A percentile compares a stretch with the other conserved stretches of the same genome.
phyloP scores from a whole-genome alignment of 2,797 vertebrate species.

The Gallinago nigripennis region DNA sequence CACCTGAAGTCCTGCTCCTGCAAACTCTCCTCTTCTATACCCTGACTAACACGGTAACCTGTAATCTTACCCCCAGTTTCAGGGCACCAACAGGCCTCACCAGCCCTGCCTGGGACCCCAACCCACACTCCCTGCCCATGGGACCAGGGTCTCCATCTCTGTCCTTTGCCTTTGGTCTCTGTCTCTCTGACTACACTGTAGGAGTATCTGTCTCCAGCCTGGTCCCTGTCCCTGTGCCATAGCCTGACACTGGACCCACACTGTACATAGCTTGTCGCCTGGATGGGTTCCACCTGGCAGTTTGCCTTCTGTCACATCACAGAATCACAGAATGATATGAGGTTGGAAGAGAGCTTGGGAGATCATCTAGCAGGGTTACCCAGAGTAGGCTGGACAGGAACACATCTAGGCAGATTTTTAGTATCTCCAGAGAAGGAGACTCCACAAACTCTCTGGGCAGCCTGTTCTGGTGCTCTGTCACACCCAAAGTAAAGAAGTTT shows the following conservation, averaged over 20 bases:
- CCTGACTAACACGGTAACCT: neutral
- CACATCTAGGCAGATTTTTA: neutral
- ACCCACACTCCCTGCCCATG: neutral
- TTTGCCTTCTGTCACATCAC: neutral
- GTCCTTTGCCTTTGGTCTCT: neutral
- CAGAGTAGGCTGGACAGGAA: neutral
- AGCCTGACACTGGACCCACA: neutral
- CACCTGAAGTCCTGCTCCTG: neutral
- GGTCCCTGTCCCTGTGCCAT: neutral
- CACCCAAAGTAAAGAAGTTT: neutral
- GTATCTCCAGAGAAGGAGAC: neutral
- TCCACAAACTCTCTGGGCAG: neutral
- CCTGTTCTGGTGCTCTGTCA: neutral
- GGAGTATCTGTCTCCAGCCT: neutral
- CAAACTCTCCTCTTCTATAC: neutral
- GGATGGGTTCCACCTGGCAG: neutral
- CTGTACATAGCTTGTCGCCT: rapidly evolving
- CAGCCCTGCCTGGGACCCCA: neutral
- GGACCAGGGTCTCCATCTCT: neutral
- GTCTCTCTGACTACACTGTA: neutral
- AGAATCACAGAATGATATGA: neutral
- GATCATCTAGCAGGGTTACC: neutral
- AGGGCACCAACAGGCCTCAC: neutral
- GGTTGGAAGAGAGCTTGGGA: neutral
- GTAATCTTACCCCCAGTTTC: neutral